Evolutionary conservation across 2,797 vertebrate genomes (phyloP), one percentile per base, ranked within the genome.

Genomic region (Coccyzus lansbergi): DNA sequence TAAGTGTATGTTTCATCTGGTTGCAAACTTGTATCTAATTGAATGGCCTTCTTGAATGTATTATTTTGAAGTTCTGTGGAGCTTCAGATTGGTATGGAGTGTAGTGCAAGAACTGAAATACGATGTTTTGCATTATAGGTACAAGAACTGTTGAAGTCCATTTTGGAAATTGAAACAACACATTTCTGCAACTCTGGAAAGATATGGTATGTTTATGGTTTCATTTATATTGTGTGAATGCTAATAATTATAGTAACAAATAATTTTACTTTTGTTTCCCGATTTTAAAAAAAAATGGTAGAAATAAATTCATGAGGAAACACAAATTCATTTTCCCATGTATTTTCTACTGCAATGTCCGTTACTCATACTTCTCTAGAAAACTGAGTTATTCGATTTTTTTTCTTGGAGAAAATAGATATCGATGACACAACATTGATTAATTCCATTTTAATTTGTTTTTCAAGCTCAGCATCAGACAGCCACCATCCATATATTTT

Each of bases 91-190:
- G 16, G 2, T 60, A 8, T 16, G 18, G n/a, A 80, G 17, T 26
- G 5, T 25, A 52, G 29, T 82, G 34, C 33, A 90, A 95, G 88
- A 93, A 95, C 92, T 97, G 92, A 97, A 97, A 70, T 88, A 48
- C 79, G 28, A n/a, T 96, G n/a, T 98, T 97, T 97, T 98, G 70
- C 90, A 24, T 98, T 97, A 65, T 93, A 98, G 98, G 97, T 98
- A 82, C 95, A 93, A 95, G 97, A 97, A 94, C 95, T 80, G 77
- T 96, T 94, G 97, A 95, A 97, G 85, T 88, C 92, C 53, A 15
- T 78, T 96, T 93, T 96, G 97, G 90, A 97, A 92, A 95, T 94
- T 92, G 95, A 95, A 97, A 96, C 90, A 90, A 52, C 52, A 78
- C 78, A 93, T 95, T 96, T 95, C 96, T 95, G 91, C 96, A 97